Base-by-base conservation (phyloP, 1,140 invertebrate genomes). In the Lordiphosa clarofinis region DNA sequence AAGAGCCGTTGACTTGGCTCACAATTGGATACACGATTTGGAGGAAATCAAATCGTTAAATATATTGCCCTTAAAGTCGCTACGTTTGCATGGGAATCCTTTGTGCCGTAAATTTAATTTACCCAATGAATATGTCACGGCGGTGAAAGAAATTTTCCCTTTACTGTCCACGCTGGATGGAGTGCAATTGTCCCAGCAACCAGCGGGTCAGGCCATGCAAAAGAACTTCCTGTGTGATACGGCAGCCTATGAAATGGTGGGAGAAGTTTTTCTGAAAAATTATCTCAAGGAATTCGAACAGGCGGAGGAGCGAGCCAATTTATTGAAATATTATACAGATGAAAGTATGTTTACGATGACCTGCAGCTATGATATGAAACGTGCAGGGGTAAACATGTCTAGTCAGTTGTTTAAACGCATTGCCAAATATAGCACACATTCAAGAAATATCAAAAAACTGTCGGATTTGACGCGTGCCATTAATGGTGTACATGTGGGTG, bases 71-170 rank as follows among this genome's bases (percentile, higher is more conserved):
- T 39, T 88, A 1, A 88, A 75, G 42, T 74, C 86, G 0, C 50
- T 91, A n/a, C 58, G 54, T 0, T 62, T 91, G 8, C 89, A 91
- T 46, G 91, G 90, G 0, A 91, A 91, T 69, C 90, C 89, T 0
- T 53, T 92, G 0, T 91, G 91, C 36, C 40, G 55, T 1, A 89
- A 90, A 33, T 91, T 89, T 42, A 86, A 70, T 1, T 70, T 90
- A 31, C 81, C 88, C 0, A 74, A 81, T 2, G 82, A 89, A 8
- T 91, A 92, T 55, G 65, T 91, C 1, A 74, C 65, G 31, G 87
- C 89, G 3, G 59, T 90, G 0, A 89, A 55, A 36, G 68, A 89
- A 39, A 60, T 91, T 36, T 92, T 91, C 54, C 87, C 90, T 0
- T 75, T 72, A 11, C 37, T 88, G 2, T 44, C 44, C 8, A 74